Evolutionary conservation across 2,888 invertebrate genomes (phyloP).

Genomic region (Dryobotodes eremita): DNA sequence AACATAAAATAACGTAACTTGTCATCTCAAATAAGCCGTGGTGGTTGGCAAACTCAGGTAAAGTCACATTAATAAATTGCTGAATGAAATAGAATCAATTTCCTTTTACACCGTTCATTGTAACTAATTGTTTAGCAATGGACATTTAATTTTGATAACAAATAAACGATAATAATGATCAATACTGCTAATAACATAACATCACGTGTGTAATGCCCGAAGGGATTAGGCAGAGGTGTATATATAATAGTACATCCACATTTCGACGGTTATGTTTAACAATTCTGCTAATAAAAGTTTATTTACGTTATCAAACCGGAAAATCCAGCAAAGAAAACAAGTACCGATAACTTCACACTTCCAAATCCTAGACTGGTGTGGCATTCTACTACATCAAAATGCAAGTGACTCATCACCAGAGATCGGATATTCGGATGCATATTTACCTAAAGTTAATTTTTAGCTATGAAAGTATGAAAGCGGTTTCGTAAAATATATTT

Average conservation of each 20-base stretch:
- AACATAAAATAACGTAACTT: background rate
- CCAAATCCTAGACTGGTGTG: conserved; percentile 23
- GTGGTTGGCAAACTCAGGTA: background rate
- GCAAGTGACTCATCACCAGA: conserved; percentile 13
- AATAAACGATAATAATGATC: background rate
- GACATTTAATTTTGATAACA: background rate
- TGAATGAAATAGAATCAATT: background rate
- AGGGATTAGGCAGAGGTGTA: no score
- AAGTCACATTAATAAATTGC: background rate
- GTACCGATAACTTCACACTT: background rate
- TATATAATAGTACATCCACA: no score
- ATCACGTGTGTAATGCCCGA: no score
- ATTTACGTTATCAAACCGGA: no score
- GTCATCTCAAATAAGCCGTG: background rate
- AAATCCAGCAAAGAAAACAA: background rate
- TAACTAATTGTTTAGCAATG: background rate
- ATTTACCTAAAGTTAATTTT: no score
- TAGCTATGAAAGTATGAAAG: no score
- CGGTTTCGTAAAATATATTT: no score
- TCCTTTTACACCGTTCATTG: no score
- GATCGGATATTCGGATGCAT: no score
- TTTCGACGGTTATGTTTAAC: no score
- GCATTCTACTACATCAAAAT: background rate
- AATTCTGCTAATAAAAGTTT: background rate
- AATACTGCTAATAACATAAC: background rate